phyloP scores from a whole-genome alignment of 1,140 invertebrate genomes.

The Diorhabda elongata region DNA sequence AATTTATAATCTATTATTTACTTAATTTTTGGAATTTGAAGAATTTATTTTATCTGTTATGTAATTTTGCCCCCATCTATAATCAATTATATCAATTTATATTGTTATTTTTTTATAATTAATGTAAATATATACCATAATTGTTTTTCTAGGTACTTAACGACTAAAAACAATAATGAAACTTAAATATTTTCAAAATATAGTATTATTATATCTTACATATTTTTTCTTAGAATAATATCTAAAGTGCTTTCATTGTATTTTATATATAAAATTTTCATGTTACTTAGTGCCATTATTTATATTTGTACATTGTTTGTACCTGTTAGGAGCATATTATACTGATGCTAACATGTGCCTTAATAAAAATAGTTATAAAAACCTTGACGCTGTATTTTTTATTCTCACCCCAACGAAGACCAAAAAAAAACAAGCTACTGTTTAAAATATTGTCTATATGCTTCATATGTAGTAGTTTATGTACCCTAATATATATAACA shows the following conservation, averaged over 20 bases:
- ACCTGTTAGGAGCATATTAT: constrained; percentile 19
- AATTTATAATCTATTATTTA: too few relatives aligned
- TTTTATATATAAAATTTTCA: constrained; percentile 21
- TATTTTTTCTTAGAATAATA: not conserved
- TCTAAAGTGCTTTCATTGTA: constrained; percentile 18
- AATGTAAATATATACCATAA: constrained; percentile 17
- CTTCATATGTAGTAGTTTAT: too few relatives aligned
- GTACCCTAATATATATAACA: too few relatives aligned
- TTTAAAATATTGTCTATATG: too few relatives aligned
- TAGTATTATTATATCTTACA: not conserved
- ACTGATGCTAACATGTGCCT: constrained; percentile 21
- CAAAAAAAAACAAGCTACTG: too few relatives aligned
- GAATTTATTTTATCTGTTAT: not conserved
- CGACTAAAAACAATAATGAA: not conserved
- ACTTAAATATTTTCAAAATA: not conserved
- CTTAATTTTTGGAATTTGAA: too few relatives aligned
- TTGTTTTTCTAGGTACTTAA: not conserved
- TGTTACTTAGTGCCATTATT: constrained; percentile 28
- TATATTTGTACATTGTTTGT: constrained; percentile 25
- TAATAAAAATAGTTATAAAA: constrained; percentile 16
- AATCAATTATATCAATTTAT: constrained; percentile 7
- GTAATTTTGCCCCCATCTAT: not conserved
- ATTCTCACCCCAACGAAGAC: too few relatives aligned
- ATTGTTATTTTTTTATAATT: constrained; percentile 19
- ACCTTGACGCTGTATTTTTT: too few relatives aligned